Evolutionary conservation across 2,888 invertebrate species (phyloP).

Genomic region (Amphimallon solstitiale): DNA sequence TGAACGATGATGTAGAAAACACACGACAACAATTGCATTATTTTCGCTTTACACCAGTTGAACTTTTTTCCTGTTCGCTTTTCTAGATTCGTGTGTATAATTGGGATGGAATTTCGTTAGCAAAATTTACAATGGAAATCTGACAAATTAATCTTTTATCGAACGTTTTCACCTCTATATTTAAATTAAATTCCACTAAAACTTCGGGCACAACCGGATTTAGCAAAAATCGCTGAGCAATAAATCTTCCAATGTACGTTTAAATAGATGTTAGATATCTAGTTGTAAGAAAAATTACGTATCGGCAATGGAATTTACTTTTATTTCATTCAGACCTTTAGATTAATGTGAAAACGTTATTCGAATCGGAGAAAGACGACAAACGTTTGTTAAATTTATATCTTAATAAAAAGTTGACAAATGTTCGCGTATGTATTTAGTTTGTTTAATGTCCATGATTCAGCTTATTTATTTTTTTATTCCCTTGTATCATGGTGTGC

Average conservation of each 20-base stretch:
- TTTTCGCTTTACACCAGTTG: too few relatives aligned
- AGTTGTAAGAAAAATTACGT: constrained; percentile 12
- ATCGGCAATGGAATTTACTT: neutral
- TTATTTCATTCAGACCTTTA: neutral
- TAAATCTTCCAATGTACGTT: neutral
- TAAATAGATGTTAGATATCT: constrained; percentile 4
- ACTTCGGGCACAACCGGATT: neutral
- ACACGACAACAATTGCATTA: too few relatives aligned
- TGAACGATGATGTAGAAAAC: too few relatives aligned
- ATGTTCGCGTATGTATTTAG: too few relatives aligned
- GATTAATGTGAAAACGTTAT: neutral
- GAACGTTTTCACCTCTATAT: constrained; percentile 5
- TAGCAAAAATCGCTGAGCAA: neutral
- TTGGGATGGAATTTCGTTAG: neutral
- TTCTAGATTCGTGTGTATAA: too few relatives aligned
- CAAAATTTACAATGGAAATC: constrained; percentile 1
- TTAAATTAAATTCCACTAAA: constrained; percentile 1
- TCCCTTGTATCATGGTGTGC: too few relatives aligned
- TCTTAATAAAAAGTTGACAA: too few relatives aligned
- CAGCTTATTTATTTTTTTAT: too few relatives aligned
- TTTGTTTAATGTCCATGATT: too few relatives aligned
- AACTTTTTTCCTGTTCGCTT: too few relatives aligned
- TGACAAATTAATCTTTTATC: constrained; percentile 10
- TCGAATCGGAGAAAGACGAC: neutral
- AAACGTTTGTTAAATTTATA: too few relatives aligned